phyloP scores from a whole-genome alignment of 2,888 invertebrate genomes.

The Halictus ligatus region DNA sequence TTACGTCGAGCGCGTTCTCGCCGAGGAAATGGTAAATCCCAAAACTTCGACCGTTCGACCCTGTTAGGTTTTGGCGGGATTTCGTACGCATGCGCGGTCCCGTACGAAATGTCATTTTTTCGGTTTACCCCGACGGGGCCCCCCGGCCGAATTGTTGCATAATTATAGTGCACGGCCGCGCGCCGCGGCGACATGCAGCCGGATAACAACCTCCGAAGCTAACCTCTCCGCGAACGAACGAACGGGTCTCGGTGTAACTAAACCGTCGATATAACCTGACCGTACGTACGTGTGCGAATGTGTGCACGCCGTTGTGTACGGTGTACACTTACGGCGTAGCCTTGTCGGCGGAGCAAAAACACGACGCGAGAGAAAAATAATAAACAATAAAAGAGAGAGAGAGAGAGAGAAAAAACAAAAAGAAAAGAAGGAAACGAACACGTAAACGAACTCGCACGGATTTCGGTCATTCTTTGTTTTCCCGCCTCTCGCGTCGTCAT shows the following conservation, averaged over 20 bases:
- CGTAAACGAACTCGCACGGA: background rate
- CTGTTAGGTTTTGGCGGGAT: slow-evolving; percentile 81
- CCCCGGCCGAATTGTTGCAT: slow-evolving; percentile 59
- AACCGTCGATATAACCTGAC: slow-evolving; percentile 19
- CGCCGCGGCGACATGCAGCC: slow-evolving; percentile 10
- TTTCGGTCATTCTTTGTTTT: slow-evolving; percentile 16
- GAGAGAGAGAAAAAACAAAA: no score
- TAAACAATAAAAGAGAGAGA: no score
- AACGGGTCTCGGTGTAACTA: background rate
- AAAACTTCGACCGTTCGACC: slow-evolving; percentile 58
- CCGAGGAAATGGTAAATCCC: slow-evolving; percentile 60
- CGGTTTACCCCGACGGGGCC: background rate
- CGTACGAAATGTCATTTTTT: slow-evolving; percentile 70
- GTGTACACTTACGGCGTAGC: no score
- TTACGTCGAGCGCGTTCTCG: slow-evolving; percentile 15
- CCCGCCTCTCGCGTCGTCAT: slow-evolving; percentile 6
- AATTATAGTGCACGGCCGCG: slow-evolving; percentile 37
- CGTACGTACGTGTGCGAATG: background rate
- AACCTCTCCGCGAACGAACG: slow-evolving; percentile 11
- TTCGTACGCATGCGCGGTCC: slow-evolving; percentile 78
- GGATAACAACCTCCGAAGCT: slow-evolving; percentile 32
- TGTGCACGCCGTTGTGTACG: background rate
- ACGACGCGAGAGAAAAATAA: background rate
- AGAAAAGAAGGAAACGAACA: background rate
- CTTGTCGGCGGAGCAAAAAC: background rate